Percentiles rank a stretch among this genome's conserved stretches.
Conservation (phyloP, 2,888 invertebrate genomes). For the Agrotis clavis region DNA sequence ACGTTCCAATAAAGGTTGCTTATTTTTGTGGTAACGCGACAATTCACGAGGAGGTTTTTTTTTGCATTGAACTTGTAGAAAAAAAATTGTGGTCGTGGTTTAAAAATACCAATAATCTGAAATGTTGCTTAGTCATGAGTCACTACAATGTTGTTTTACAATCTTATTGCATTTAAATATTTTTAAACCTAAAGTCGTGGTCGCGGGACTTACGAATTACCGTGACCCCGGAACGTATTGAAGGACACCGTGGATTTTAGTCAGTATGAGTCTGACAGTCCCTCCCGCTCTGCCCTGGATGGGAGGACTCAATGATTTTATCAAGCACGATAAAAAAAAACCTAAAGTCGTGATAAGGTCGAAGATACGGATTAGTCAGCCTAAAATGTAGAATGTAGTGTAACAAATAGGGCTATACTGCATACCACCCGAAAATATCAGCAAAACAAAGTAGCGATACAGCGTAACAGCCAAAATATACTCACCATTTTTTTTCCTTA, state of each 20-base stretch:
- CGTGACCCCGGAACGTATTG: too few species aligned
- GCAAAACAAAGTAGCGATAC: not conserved
- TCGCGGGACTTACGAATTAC: too few species aligned
- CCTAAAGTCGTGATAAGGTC: not conserved
- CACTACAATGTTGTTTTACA: not conserved
- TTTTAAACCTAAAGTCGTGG: too few species aligned
- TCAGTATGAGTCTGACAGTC: too few species aligned
- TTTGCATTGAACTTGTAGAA: constrained; percentile 2
- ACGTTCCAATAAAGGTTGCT: constrained; percentile 38
- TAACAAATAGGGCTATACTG: not conserved
- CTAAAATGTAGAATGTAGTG: not conserved
- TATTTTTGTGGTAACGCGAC: constrained; percentile 22
- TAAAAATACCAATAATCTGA: constrained; percentile 14
- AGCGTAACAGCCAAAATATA: not conserved
- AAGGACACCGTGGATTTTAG: too few species aligned
- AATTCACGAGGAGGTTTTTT: constrained; percentile 6
- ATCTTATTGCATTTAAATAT: too few species aligned
- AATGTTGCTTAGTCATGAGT: not conserved
- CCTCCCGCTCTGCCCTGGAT: too few species aligned
- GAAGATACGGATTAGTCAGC: not conserved
- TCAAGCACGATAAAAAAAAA: not conserved
- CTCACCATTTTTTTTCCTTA: constrained; percentile 41
- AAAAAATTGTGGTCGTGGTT: constrained; percentile 17
- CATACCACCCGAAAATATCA: not conserved
- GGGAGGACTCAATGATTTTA: too few species aligned